Percentiles rank a stretch among this genome's conserved stretches.
Conservation (phyloP, 30 jellyfish, hydroid and myxozoan species). For the Cassiopea xamachana region DNA sequence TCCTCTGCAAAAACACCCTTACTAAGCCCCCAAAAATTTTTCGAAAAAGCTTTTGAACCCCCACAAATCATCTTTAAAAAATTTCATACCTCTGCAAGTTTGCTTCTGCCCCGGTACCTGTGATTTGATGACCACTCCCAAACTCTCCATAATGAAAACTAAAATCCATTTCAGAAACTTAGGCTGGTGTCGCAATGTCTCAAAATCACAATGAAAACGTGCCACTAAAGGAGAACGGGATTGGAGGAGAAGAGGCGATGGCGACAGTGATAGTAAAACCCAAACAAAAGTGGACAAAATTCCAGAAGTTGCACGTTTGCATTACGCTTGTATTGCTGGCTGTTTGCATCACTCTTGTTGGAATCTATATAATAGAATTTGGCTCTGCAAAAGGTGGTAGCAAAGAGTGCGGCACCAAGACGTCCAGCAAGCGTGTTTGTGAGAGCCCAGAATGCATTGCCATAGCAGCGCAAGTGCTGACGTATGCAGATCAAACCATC, state of each 20-base stretch:
- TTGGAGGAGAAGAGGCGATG: slow-evolving; percentile 58
- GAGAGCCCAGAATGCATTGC: slow-evolving; percentile 63
- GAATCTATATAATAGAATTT: slow-evolving; percentile 42
- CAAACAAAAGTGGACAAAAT: slow-evolving; percentile 63
- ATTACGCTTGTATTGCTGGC: slow-evolving; percentile 48
- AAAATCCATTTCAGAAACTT: too few relatives aligned
- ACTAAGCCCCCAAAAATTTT: too few relatives aligned
- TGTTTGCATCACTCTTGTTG: slow-evolving; percentile 54
- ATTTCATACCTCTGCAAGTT: too few relatives aligned
- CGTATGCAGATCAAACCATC: slow-evolving; percentile 31
- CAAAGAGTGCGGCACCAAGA: too few relatives aligned
- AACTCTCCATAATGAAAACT: too few relatives aligned
- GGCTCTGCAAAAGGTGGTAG: neutral
- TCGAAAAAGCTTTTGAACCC: too few relatives aligned
- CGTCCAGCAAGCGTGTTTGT: slow-evolving; percentile 21
- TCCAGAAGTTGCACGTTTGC: slow-evolving; percentile 61
- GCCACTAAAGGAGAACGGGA: slow-evolving; percentile 49
- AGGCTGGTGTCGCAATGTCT: slow-evolving; percentile 50
- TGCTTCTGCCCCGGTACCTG: too few relatives aligned
- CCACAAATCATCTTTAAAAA: too few relatives aligned
- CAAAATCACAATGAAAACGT: slow-evolving; percentile 56
- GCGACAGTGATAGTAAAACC: slow-evolving; percentile 60
- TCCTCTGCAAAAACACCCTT: too few relatives aligned
- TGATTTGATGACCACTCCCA: too few relatives aligned
- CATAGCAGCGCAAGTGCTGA: slow-evolving; percentile 67